phyloP scores from a whole-genome alignment of 2,797 vertebrate species.

The Parauchenoglanis punctatus region DNA sequence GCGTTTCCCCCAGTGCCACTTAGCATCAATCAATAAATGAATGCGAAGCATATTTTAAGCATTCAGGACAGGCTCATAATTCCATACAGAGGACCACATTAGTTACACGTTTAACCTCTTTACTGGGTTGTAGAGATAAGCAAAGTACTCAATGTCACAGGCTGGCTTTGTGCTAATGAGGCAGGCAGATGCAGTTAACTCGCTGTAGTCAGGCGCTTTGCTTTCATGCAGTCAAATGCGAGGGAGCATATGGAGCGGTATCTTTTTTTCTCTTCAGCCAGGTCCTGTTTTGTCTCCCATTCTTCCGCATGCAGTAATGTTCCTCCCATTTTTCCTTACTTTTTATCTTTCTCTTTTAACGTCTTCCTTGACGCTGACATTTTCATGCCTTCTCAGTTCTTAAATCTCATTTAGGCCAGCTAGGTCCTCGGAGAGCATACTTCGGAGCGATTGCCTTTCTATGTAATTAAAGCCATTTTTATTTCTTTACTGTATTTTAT shows the following conservation, averaged over 20 bases:
- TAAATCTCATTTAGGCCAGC: constrained; percentile 50
- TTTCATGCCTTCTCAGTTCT: constrained; percentile 37
- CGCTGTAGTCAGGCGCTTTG: constrained; percentile 23
- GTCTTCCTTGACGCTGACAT: neutral
- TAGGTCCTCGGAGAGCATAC: neutral
- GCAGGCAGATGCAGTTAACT: constrained; percentile 35
- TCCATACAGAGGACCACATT: constrained; percentile 31
- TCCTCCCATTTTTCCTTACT: neutral
- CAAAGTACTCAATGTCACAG: constrained; percentile 37
- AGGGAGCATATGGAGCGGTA: neutral
- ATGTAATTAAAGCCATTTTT: neutral
- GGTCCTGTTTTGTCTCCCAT: neutral
- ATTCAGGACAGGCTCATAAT: constrained; percentile 41
- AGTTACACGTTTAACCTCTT: constrained; percentile 48
- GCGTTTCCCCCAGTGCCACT: constrained; percentile 9
- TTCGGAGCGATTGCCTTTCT: neutral
- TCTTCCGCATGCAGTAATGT: neutral
- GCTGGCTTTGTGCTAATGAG: constrained; percentile 43
- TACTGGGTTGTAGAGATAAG: constrained; percentile 42
- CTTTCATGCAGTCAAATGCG: constrained; percentile 27
- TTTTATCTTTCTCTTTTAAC: neutral
- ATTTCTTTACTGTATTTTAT: neutral
- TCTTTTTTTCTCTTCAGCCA: neutral
- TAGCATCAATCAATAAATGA: constrained; percentile 36
- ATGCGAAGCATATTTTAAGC: constrained; percentile 29